Conservation (phyloP, 2,113 vertebrate species). For the Brienomyrus longianalis region DNA sequence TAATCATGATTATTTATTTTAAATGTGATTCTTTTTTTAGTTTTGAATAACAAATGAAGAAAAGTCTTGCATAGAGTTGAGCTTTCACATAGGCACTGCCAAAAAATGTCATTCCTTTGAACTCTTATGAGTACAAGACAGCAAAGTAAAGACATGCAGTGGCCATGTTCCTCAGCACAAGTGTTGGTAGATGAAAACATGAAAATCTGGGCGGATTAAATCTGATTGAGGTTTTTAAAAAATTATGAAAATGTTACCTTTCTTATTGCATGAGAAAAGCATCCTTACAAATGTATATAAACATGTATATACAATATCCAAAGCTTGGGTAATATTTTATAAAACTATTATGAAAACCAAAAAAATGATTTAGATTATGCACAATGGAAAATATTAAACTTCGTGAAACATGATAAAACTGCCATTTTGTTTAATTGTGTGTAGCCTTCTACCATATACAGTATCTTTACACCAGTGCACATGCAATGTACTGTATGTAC, state of each 20-base stretch:
- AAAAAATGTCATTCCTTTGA: neutral
- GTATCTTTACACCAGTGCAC: neutral
- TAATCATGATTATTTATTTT: neutral
- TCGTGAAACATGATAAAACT: neutral
- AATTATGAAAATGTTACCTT: neutral
- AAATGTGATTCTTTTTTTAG: constrained; percentile 17
- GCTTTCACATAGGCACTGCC: constrained; percentile 6
- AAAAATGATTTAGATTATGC: neutral
- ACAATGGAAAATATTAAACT: neutral
- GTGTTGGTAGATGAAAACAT: neutral
- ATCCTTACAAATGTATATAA: neutral
- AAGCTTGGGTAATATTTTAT: neutral
- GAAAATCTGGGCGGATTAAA: neutral
- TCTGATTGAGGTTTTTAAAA: neutral
- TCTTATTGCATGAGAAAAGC: neutral
- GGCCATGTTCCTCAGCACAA: neutral
- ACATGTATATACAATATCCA: neutral
- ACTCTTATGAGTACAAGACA: neutral
- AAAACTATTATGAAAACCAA: neutral
- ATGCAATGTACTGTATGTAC: neutral
- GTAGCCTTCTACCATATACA: neutral
- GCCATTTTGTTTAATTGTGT: neutral
- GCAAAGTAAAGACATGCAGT: neutral
- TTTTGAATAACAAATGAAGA: constrained; percentile 17
- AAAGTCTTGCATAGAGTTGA: constrained; percentile 24